Percentiles rank a stretch among this genome's conserved stretches.
Conservation (phyloP, 2,888 invertebrate species). For the Mimachlamys varia region DNA sequence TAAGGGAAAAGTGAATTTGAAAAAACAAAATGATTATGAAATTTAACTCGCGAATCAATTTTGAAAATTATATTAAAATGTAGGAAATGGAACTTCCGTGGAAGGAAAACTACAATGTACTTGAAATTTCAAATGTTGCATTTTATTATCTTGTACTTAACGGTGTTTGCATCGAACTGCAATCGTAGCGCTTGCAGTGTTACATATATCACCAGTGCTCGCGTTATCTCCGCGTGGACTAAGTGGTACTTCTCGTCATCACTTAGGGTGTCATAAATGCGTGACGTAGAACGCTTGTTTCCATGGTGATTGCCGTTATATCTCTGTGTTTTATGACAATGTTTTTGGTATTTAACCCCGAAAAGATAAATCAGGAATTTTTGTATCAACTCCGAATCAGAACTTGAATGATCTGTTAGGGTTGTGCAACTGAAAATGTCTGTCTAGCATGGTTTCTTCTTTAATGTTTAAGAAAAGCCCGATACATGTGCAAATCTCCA, state of each 20-base stretch:
- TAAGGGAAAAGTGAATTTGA: too few relatives aligned
- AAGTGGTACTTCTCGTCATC: neutral
- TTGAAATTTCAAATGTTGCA: neutral
- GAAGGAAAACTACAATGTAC: neutral
- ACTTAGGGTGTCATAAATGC: neutral
- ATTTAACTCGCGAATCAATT: too few relatives aligned
- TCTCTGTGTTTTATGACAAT: slow-evolving; percentile 1
- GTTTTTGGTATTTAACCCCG: neutral
- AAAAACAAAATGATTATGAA: too few relatives aligned
- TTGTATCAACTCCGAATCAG: neutral
- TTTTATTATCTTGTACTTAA: neutral
- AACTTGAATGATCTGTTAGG: neutral
- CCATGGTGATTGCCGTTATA: neutral
- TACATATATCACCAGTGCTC: neutral
- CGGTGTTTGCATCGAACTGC: neutral
- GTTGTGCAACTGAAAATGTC: neutral
- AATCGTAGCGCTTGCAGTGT: neutral
- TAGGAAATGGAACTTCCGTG: too few relatives aligned
- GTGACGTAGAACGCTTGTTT: slow-evolving; percentile 14
- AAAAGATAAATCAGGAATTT: neutral
- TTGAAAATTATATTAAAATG: too few relatives aligned
- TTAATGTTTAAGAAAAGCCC: neutral
- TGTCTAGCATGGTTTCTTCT: neutral
- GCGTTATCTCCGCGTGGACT: neutral
- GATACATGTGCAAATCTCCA: neutral